A percentile compares a stretch with the other conserved stretches of the same genome.
phyloP scores from a whole-genome alignment of 2,113 vertebrate genomes.

The Pavo muticus region DNA sequence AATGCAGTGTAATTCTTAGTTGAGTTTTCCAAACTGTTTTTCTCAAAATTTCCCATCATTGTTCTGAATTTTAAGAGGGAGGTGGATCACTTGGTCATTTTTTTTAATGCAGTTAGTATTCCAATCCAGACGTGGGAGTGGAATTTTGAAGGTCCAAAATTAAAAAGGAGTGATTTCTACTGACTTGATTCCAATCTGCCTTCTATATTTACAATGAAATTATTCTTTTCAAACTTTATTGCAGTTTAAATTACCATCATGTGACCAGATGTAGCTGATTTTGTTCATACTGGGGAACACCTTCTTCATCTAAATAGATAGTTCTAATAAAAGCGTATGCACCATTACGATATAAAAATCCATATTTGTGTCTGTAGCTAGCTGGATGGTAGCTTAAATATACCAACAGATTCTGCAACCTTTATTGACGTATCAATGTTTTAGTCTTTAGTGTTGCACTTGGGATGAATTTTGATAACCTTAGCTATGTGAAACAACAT shows the following conservation, averaged over 20 bases:
- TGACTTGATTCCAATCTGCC: neutral
- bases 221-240: neutral
- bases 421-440: neutral
- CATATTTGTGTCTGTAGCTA: neutral
- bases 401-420: neutral
- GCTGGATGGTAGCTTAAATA: neutral
- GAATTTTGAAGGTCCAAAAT: neutral
- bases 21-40: neutral
- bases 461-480: neutral
- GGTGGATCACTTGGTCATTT: neutral
- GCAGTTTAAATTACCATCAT: neutral
- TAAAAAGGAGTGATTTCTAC: neutral
- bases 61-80: constrained; percentile 4
- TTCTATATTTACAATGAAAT: neutral
- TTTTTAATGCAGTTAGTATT: neutral
- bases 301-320: neutral
- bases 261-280: neutral
- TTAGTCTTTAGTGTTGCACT: neutral
- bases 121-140: neutral
- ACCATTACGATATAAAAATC: neutral
- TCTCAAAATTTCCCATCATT: neutral
- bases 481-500: neutral
- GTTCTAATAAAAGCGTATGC: neutral
- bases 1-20: constrained; percentile 9
- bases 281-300: neutral